Conservation (phyloP, 1,140 invertebrate genomes). For the Habropoda laboriosa region DNA sequence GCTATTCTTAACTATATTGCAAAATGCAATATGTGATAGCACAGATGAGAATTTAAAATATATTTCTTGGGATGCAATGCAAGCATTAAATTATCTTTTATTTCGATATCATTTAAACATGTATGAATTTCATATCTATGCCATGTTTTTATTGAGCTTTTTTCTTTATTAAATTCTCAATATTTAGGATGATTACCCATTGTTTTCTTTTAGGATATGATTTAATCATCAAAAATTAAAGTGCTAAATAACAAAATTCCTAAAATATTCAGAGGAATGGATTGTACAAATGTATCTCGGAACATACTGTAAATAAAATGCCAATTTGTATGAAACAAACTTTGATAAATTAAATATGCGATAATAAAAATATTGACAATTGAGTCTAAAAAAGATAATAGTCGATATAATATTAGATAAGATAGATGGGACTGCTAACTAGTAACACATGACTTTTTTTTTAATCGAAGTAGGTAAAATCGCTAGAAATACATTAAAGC, state of each 20-base stretch:
- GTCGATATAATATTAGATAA: slow-evolving; percentile 61
- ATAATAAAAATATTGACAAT: slow-evolving; percentile 37
- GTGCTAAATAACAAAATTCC: slow-evolving; percentile 19
- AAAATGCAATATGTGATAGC: slow-evolving; percentile 45
- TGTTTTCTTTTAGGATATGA: slow-evolving; percentile 27
- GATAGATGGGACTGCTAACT: slow-evolving; percentile 68
- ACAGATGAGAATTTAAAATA: slow-evolving; percentile 41
- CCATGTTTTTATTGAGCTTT: slow-evolving; percentile 30
- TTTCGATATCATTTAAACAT: slow-evolving; percentile 26
- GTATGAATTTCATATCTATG: slow-evolving; percentile 22
- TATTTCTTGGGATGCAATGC: slow-evolving; percentile 8
- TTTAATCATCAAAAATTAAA: slow-evolving; percentile 20
- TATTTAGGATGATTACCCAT: slow-evolving; percentile 14
- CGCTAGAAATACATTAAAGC: slow-evolving; percentile 77
- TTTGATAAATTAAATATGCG: slow-evolving; percentile 36
- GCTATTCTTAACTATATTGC: slow-evolving; percentile 53
- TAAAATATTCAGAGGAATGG: slow-evolving; percentile 38
- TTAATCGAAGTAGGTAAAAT: slow-evolving; percentile 74
- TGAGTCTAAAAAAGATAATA: slow-evolving; percentile 49
- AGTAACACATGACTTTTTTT: slow-evolving; percentile 72
- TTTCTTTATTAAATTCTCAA: slow-evolving; percentile 19
- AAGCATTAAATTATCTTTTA: slow-evolving; percentile 20
- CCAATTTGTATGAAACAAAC: slow-evolving; percentile 25
- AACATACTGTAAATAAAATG: slow-evolving; percentile 26
- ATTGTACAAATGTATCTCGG: slow-evolving; percentile 12